phyloP scores from a whole-genome alignment of 1,140 invertebrate species.

The Campodea augens region DNA sequence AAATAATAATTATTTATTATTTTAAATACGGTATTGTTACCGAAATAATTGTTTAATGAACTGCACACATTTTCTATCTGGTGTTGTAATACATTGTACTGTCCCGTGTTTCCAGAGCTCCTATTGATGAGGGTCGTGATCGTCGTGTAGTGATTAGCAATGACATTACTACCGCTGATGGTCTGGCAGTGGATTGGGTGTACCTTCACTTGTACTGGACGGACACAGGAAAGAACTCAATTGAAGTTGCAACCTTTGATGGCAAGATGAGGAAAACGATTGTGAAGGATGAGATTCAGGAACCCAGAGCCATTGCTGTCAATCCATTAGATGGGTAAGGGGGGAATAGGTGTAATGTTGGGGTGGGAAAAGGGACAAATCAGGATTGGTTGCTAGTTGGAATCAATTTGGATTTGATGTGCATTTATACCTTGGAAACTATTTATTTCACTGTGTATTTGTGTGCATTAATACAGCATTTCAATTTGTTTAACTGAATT shows the following conservation, averaged over 20 bases:
- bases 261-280: constrained; percentile 75
- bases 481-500: too few species aligned
- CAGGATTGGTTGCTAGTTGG: neutral
- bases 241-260: constrained; percentile 72
- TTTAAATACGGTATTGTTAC: too few species aligned
- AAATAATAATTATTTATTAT: too few species aligned
- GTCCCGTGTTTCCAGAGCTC: constrained; percentile 37
- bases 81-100: constrained; percentile 4
- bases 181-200: constrained; percentile 90
- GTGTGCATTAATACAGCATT: too few species aligned
- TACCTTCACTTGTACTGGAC: constrained; percentile 95
- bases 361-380: neutral
- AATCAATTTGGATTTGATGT: too few species aligned
- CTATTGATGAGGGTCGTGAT: constrained; percentile 73
- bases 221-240: constrained; percentile 74
- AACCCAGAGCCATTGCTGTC: constrained; percentile 84
- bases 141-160: constrained; percentile 60
- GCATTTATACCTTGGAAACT: too few species aligned
- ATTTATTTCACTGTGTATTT: too few species aligned
- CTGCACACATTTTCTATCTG: neutral
- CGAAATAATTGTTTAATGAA: too few species aligned
- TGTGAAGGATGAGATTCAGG: constrained; percentile 62
- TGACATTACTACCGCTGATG: constrained; percentile 73
- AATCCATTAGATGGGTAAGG: constrained; percentile 80
- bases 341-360: neutral